A percentile compares a stretch with the other conserved stretches of the same genome.
Evolutionary conservation across 1,140 invertebrate species (phyloP).

Genomic region (Drosophila arizonae): DNA sequence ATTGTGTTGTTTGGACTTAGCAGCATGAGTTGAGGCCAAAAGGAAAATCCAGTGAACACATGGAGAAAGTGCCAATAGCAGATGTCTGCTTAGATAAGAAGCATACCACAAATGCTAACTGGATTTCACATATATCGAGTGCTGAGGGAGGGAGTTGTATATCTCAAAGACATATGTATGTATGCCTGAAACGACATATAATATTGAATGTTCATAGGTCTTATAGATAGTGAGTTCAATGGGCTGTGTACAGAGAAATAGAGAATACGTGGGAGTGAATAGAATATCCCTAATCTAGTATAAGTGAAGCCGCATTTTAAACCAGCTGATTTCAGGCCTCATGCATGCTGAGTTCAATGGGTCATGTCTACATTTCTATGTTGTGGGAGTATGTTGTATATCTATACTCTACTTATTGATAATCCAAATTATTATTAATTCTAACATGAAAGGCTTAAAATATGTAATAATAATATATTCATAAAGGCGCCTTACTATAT

Average conservation of each 20-base stretch:
- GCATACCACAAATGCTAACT: background rate
- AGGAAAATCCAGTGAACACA: background rate
- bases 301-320: background rate
- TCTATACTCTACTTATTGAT: too few species aligned
- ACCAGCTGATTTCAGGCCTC: background rate
- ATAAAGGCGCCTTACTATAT: too few species aligned
- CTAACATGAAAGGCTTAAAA: background rate
- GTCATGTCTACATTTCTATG: too few species aligned
- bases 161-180: background rate
- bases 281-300: background rate
- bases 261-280: background rate
- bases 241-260: too few species aligned
- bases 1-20: background rate
- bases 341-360: background rate
- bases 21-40: background rate
- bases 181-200: background rate
- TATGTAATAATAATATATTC: too few species aligned
- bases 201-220: too few species aligned
- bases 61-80: background rate
- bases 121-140: background rate
- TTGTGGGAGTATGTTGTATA: too few species aligned
- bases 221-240: too few species aligned
- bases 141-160: background rate
- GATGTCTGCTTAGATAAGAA: slow-evolving; percentile 6
- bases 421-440: background rate